phyloP scores from a whole-genome alignment of 2,888 invertebrate genomes.

The Athetis lepigone region DNA sequence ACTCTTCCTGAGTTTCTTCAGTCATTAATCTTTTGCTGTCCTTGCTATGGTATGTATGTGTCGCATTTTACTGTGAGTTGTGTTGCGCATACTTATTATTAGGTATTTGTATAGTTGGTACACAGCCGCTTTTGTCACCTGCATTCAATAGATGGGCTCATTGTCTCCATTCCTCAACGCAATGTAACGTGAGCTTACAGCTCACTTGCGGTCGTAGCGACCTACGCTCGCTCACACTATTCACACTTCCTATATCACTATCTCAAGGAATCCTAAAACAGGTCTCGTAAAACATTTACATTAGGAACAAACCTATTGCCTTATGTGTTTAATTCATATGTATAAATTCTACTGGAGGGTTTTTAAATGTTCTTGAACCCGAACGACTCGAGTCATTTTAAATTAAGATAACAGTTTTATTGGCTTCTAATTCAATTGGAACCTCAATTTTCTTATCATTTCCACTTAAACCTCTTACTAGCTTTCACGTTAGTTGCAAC shows the following conservation, averaged over 20 bases:
- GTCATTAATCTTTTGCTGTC: slow-evolving; percentile 55
- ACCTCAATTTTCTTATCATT: slow-evolving; percentile 75
- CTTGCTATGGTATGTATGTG: slow-evolving; percentile 47
- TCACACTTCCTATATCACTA: slow-evolving; percentile 53
- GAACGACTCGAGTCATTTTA: slow-evolving; percentile 75
- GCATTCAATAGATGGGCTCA: slow-evolving; percentile 74
- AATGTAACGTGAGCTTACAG: slow-evolving; percentile 77
- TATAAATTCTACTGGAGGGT: slow-evolving; percentile 69
- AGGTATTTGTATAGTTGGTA: slow-evolving; percentile 56
- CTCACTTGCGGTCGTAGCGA: slow-evolving; percentile 75
- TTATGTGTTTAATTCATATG: slow-evolving; percentile 60
- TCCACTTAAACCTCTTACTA: slow-evolving; percentile 74
- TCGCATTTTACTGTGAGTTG: slow-evolving; percentile 39
- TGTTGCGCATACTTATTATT: slow-evolving; percentile 51
- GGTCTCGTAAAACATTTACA: slow-evolving; percentile 46
- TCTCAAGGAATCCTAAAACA: slow-evolving; percentile 49
- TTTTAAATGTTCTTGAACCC: slow-evolving; percentile 76
- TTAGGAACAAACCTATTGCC: slow-evolving; percentile 54
- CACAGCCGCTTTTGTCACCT: slow-evolving; percentile 74
- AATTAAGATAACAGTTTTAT: slow-evolving; percentile 87
- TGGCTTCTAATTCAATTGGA: slow-evolving; percentile 81
- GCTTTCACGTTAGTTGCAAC: slow-evolving; percentile 77
- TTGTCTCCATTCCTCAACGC: slow-evolving; percentile 81
- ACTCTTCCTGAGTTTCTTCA: slow-evolving; percentile 56
- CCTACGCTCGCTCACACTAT: slow-evolving; percentile 64